These are phyloP conservation scores for Coptodon rendalli DNA, from an alignment of 2,113 vertebrate species.

Conservation along the genomic window DNA sequence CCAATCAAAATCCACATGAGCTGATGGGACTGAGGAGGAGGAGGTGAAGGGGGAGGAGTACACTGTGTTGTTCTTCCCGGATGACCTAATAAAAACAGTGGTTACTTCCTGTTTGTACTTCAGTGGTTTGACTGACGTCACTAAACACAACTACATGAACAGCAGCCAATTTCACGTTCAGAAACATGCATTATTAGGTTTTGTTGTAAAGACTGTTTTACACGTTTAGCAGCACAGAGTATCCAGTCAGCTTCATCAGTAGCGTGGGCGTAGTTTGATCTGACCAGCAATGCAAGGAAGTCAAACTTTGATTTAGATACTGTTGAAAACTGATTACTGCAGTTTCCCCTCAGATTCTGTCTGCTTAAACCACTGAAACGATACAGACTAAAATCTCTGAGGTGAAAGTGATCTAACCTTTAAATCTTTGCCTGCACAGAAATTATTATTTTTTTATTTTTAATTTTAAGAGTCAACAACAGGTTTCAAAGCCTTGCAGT, in stretches of 20 bases:
- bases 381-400: not conserved
- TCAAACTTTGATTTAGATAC: not conserved
- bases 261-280: not conserved
- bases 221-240: not conserved
- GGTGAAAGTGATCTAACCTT: not conserved
- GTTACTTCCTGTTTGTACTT: not conserved
- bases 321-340: not conserved
- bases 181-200: not conserved
- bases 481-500: not conserved
- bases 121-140: not conserved
- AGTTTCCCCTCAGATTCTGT: not conserved
- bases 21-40: not conserved
- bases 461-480: not conserved
- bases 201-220: not conserved
- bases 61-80: not conserved
- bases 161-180: not conserved
- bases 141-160: not conserved
- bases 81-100: not conserved
- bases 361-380: not conserved
- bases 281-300: not conserved
- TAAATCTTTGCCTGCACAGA: not conserved
- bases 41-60: not conserved
- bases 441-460: rapidly evolving
- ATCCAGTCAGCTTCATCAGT: not conserved
- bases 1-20: constrained; percentile 4